Evolutionary conservation across 2,797 vertebrate species (phyloP), one percentile per base, ranked within the genome.

Genomic region (Eurystomus glaucurus): DNA sequence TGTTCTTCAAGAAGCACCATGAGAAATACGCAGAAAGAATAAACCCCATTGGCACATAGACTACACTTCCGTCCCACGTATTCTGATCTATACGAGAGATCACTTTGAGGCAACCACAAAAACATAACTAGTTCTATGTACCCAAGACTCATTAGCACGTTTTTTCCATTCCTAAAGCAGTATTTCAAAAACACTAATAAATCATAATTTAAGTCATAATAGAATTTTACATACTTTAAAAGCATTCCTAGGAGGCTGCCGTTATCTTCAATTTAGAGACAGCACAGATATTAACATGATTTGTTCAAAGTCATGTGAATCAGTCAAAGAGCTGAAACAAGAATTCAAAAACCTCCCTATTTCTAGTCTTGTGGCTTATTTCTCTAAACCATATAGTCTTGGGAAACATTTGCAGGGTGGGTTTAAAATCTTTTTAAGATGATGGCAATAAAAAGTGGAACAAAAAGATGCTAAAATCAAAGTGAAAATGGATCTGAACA

Each of bases 261-360:
- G 68, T 91, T 95, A 96, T 88, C 85, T 91, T 90, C 61, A 81
- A 21, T 68, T 96, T 46, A 93, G 72, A 95, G 82, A 95, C 85
- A 94, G 79, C 51, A 62, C 52, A 88, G 94, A 90, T 88, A 89
- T n/a, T 93, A 86, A 60, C 11, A 46, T 88, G 91, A 94, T 93
- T 93, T 93, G 79, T 95, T 96, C 75, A 88, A 94, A 95, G 96
- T 81, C 82, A 68, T 25, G 58, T 60, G 78, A 82, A 77, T 77
- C 81, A 70, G 43, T 87, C 62, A 80, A 29, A 90, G 90, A 91
- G 76, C 61, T 72, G 52, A 95, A 94, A 81, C 25, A 25, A 76
- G 69, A 94, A 94, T 69, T 81, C 35, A 62, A 58, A 90, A 71
- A 16, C 51, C 54, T 94, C 61, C 50, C 33, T 60, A 31, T 57